Conservation (phyloP, 1,140 invertebrate species). For the Nephotettix cincticeps region DNA sequence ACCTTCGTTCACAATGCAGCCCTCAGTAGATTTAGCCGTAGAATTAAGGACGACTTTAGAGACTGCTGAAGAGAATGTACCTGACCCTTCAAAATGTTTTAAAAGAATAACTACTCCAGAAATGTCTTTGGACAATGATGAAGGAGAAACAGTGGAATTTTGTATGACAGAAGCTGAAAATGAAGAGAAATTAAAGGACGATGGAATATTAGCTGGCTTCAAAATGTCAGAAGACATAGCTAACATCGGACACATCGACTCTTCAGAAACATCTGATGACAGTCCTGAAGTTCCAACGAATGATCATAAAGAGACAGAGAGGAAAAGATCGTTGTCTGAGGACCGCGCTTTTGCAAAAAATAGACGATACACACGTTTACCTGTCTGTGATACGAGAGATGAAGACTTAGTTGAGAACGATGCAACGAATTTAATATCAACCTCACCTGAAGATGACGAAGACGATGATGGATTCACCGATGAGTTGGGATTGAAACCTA, state of each 20-base stretch:
- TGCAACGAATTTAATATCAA: slow-evolving; percentile 42
- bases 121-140: slow-evolving; percentile 17
- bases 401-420: slow-evolving; percentile 30
- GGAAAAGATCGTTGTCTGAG: slow-evolving; percentile 22
- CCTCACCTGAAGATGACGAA: slow-evolving; percentile 42
- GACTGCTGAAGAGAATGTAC: neutral
- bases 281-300: slow-evolving; percentile 37
- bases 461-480: slow-evolving; percentile 38
- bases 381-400: neutral
- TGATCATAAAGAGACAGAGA: slow-evolving; percentile 26
- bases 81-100: slow-evolving; percentile 24
- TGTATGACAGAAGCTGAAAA: neutral
- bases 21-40: slow-evolving; percentile 38
- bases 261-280: slow-evolving; percentile 71
- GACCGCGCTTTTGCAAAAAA: slow-evolving; percentile 7
- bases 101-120: slow-evolving; percentile 20
- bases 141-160: neutral
- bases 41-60: neutral
- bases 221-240: slow-evolving; percentile 40
- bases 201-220: slow-evolving; percentile 33
- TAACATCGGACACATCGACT: slow-evolving; percentile 74
- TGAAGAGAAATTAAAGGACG: slow-evolving; percentile 24
- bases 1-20: neutral
- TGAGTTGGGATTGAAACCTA: slow-evolving; percentile 26
- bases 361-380: neutral